phyloP scores from a whole-genome alignment of 2,113 vertebrate species.

The Lipotes vexillifer region DNA sequence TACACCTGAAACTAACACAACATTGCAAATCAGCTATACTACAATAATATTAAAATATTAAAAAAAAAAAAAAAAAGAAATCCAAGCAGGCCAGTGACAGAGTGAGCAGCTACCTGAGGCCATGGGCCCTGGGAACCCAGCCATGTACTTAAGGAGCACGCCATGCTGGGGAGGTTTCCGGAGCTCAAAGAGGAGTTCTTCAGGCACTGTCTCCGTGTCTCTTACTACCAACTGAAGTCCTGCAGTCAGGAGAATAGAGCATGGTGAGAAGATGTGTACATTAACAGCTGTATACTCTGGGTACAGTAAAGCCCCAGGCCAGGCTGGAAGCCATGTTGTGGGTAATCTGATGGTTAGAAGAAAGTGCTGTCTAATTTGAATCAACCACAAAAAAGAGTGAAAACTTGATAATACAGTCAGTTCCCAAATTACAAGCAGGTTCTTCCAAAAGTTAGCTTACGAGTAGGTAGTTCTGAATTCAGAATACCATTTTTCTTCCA shows the following conservation, averaged over 20 bases:
- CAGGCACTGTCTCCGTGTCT: slow-evolving; percentile 83
- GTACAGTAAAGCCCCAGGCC: neutral
- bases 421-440: neutral
- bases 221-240: slow-evolving; percentile 87
- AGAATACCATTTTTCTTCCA: neutral
- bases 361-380: neutral
- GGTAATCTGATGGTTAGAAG: neutral
- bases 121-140: slow-evolving; percentile 79
- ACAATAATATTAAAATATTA: neutral
- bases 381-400: neutral
- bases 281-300: neutral
- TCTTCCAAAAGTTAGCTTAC: neutral
- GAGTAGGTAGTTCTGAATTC: neutral
- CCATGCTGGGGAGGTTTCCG: slow-evolving; percentile 88
- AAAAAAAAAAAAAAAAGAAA: neutral
- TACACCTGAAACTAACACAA: neutral
- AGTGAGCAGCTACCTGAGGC: slow-evolving; percentile 80
- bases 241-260: neutral
- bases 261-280: neutral
- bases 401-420: neutral
- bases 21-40: neutral
- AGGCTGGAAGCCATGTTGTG: neutral
- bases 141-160: slow-evolving; percentile 79
- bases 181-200: slow-evolving; percentile 93
- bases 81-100: neutral